phyloP scores from a whole-genome alignment of 1,140 invertebrate genomes.

The Musca domestica region DNA sequence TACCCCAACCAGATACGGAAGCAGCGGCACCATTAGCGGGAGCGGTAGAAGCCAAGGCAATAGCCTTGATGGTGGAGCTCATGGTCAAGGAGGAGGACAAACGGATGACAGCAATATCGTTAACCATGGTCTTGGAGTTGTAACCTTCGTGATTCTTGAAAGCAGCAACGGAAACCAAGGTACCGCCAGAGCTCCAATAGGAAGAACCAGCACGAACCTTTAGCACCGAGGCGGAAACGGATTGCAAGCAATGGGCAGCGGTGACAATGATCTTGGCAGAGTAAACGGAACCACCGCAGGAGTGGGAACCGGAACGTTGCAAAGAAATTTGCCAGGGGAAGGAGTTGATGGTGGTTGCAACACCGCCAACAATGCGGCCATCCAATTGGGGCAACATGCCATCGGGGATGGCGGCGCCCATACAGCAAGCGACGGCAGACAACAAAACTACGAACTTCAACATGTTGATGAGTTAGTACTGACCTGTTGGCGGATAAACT shows the following conservation, averaged over 20 bases:
- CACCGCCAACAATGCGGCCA: slow-evolving; percentile 56
- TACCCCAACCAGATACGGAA: slow-evolving; percentile 55
- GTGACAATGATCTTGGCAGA: too few species aligned
- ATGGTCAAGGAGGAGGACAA: slow-evolving; percentile 36
- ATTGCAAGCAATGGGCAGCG: too few species aligned
- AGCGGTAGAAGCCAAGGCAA: slow-evolving; percentile 32
- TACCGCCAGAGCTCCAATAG: slow-evolving; percentile 38
- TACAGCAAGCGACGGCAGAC: neutral
- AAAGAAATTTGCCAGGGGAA: slow-evolving; percentile 57
- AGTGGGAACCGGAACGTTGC: slow-evolving; percentile 53
- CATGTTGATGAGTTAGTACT: too few species aligned
- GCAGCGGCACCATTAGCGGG: slow-evolving; percentile 41
- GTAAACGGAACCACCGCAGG: slow-evolving; percentile 61
- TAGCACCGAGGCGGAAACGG: too few species aligned
- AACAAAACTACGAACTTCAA: slow-evolving; percentile 14
- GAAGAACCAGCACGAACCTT: slow-evolving; percentile 48
- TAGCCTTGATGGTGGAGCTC: slow-evolving; percentile 31
- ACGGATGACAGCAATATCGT: slow-evolving; percentile 49
- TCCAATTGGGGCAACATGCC: slow-evolving; percentile 5
- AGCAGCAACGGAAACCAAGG: slow-evolving; percentile 33
- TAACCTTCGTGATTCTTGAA: slow-evolving; percentile 48
- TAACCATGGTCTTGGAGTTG: slow-evolving; percentile 41
- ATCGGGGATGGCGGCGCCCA: neutral
- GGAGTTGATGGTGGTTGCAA: neutral
- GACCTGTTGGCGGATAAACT: too few species aligned